Conservation (phyloP, 2,113 vertebrate genomes). For the Percina caprodes region DNA sequence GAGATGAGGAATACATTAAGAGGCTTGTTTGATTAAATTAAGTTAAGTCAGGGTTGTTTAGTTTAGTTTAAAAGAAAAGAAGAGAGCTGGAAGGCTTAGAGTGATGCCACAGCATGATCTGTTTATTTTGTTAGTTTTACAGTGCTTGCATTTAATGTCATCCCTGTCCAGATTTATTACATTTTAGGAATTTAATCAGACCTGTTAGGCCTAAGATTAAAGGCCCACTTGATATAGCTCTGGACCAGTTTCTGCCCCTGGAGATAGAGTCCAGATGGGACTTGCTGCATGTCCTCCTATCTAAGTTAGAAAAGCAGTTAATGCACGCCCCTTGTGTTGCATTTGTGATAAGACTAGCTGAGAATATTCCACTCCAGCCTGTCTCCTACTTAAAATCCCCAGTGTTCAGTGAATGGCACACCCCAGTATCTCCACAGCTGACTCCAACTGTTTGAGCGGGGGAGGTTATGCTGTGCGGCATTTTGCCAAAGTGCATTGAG, state of each 20-base stretch:
- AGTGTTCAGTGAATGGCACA: slow-evolving; percentile 8
- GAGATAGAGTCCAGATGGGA: slow-evolving; percentile 70
- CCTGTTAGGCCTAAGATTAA: slow-evolving; percentile 44
- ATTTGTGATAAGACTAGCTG: slow-evolving; percentile 48
- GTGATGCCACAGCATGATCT: slow-evolving; percentile 6
- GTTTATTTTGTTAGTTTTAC: slow-evolving; percentile 30
- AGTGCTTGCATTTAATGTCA: slow-evolving; percentile 18
- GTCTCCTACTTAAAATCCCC: slow-evolving; percentile 31
- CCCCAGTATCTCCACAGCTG: slow-evolving; percentile 45
- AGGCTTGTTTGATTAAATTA: not conserved
- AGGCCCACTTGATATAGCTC: slow-evolving; percentile 32
- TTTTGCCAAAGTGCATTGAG: slow-evolving; percentile 22
- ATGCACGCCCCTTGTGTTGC: slow-evolving; percentile 39
- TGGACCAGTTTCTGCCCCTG: slow-evolving; percentile 40
- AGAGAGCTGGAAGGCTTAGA: not conserved
- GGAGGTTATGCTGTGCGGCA: slow-evolving; percentile 23
- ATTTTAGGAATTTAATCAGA: slow-evolving; percentile 47
- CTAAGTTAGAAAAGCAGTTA: slow-evolving; percentile 24
- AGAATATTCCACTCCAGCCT: slow-evolving; percentile 56
- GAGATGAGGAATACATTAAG: slow-evolving; percentile 31
- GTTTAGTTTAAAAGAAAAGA: slow-evolving; percentile 1
- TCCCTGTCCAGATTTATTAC: slow-evolving; percentile 40
- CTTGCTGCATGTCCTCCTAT: slow-evolving; percentile 35
- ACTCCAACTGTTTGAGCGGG: slow-evolving; percentile 38
- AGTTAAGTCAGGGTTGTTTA: not conserved